A percentile compares a stretch with the other conserved stretches of the same genome.
These are phyloP conservation scores for Falco columbarius DNA, from an alignment of 2,797 vertebrate genomes.

Conservation along the genomic window DNA sequence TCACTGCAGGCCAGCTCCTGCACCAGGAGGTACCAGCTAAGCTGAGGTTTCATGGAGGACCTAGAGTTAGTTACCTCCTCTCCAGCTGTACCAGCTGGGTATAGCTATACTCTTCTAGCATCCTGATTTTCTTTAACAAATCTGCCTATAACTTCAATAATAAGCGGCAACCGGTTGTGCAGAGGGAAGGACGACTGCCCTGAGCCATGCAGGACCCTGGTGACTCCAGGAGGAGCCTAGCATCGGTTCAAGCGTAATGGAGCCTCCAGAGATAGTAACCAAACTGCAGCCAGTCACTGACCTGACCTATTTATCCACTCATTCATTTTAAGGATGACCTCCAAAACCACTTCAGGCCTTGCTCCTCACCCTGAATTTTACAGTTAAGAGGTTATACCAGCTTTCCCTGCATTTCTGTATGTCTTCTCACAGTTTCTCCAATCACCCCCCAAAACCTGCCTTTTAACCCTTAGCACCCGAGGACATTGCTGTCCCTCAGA, in stretches of 20 bases:
- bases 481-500: not conserved
- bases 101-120: not conserved
- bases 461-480: not conserved
- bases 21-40: not conserved
- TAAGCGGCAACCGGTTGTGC: not conserved
- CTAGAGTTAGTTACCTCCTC: not conserved
- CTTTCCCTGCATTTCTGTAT: not conserved
- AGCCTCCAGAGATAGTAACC: not conserved
- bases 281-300: not conserved
- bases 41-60: not conserved
- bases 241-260: not conserved
- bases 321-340: not conserved
- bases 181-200: not conserved
- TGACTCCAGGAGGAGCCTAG: not conserved
- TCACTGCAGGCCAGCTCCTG: not conserved
- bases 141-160: not conserved
- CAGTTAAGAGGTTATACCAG: not conserved
- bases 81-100: not conserved
- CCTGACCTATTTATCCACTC: not conserved
- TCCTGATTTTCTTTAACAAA: not conserved
- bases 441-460: not conserved
- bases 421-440: not conserved
- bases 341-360: not conserved
- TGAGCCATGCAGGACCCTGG: not conserved
- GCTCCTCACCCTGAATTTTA: not conserved